Conservation (phyloP, 2,888 invertebrate species). For the Cordilura impudica region DNA sequence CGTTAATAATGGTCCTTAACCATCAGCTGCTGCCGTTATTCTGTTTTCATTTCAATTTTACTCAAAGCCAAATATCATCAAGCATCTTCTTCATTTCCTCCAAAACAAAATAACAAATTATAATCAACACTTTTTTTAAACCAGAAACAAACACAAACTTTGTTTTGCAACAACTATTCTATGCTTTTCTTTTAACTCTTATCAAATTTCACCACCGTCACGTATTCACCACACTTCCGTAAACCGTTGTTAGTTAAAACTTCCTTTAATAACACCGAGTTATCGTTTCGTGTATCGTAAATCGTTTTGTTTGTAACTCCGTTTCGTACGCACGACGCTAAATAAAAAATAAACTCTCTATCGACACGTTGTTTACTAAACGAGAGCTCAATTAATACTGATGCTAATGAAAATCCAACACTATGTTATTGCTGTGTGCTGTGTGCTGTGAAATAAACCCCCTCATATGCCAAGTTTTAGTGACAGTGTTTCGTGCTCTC, state of each 20-base stretch:
- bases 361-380: constrained; percentile 44
- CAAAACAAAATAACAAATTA: constrained; percentile 36
- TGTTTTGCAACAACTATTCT: not conserved
- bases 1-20: constrained; percentile 51
- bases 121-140: constrained; percentile 35
- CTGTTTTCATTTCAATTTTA: constrained; percentile 32
- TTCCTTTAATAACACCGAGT: constrained; percentile 4
- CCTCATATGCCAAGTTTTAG: not conserved
- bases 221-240: constrained; percentile 55
- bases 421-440: not conserved
- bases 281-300: constrained; percentile 24
- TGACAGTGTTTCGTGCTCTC: not conserved
- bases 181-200: constrained; percentile 32
- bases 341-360: not conserved
- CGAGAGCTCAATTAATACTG: constrained; percentile 57
- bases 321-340: constrained; percentile 24
- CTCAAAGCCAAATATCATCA: not conserved
- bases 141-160: not conserved
- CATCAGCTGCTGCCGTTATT: constrained; percentile 57
- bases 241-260: constrained; percentile 14
- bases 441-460: not conserved
- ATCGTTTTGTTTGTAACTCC: constrained; percentile 31
- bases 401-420: constrained; percentile 51
- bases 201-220: not conserved
- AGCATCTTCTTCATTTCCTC: not conserved